A percentile compares a stretch with the other conserved stretches of the same genome.
Conservation (phyloP, 2,888 invertebrate species). For the Ferdinandea cuprea region DNA sequence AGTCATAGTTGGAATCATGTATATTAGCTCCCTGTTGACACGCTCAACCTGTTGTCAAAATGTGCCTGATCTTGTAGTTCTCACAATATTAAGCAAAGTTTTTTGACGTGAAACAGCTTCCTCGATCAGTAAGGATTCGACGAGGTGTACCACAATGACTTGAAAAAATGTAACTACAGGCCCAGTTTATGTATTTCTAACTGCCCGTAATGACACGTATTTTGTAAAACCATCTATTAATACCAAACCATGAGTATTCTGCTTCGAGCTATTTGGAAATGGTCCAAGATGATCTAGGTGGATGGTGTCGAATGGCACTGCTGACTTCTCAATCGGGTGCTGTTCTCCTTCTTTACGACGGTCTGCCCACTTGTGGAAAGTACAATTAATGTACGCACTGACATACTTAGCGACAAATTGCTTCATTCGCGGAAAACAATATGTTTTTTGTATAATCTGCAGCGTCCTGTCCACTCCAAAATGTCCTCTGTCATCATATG, state of each 20-base stretch:
- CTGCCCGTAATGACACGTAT: conserved; percentile 38
- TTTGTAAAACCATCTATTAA: conserved; percentile 47
- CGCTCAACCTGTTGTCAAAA: conserved; percentile 27
- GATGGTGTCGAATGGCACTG: neutral
- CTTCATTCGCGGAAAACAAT: too few species aligned
- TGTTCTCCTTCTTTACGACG: neutral
- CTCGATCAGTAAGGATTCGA: too few species aligned
- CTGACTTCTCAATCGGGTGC: neutral
- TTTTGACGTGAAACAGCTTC: too few species aligned
- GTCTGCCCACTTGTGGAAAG: conserved; percentile 41
- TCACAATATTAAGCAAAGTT: too few species aligned
- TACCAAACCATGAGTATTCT: neutral
- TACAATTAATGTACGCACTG: conserved; percentile 2
- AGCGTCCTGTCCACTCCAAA: too few species aligned
- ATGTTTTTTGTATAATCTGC: too few species aligned
- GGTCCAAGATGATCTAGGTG: conserved; percentile 8
- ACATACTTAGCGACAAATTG: too few species aligned
- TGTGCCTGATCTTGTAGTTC: too few species aligned
- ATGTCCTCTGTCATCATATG: too few species aligned
- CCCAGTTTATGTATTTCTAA: conserved; percentile 37
- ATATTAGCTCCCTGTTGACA: conserved; percentile 4
- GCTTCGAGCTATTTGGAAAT: neutral
- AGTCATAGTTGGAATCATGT: neutral
- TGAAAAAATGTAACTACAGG: conserved; percentile 38
- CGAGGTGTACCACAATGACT: too few species aligned